phyloP scores from a whole-genome alignment of 2,888 invertebrate species.

The Altica lythri region DNA sequence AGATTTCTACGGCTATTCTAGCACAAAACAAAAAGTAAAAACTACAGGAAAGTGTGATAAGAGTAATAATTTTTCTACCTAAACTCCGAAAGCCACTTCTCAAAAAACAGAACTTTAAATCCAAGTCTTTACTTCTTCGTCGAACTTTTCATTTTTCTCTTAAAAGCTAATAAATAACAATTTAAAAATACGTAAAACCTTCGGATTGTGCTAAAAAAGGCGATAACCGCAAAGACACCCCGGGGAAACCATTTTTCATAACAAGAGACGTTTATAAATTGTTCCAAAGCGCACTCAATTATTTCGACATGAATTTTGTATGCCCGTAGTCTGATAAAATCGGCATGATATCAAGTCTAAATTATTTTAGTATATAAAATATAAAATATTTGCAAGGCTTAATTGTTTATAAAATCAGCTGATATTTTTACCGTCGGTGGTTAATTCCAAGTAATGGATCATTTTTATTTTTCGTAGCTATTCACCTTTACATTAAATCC shows the following conservation, averaged over 20 bases:
- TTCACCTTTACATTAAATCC: too few species aligned
- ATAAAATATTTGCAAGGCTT: too few species aligned
- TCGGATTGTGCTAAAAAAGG: conserved; percentile 19
- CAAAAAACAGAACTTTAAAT: conserved; percentile 9
- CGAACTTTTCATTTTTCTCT: conserved; percentile 9
- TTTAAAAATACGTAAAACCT: conserved; percentile 15
- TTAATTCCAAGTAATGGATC: too few species aligned
- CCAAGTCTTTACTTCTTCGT: neutral
- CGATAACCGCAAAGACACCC: conserved; percentile 24
- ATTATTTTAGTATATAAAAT: too few species aligned
- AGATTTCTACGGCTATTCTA: too few species aligned
- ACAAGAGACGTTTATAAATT: conserved; percentile 27
- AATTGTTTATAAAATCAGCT: too few species aligned
- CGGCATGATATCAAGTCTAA: too few species aligned
- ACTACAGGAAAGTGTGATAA: neutral
- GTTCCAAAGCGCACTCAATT: conserved; percentile 26
- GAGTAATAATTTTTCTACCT: neutral
- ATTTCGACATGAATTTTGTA: conserved; percentile 21
- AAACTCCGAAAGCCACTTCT: neutral
- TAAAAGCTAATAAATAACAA: conserved; percentile 21
- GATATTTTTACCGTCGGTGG: too few species aligned
- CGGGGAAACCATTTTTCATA: conserved; percentile 25
- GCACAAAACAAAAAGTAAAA: too few species aligned
- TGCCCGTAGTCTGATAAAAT: too few species aligned
- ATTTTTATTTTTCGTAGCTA: too few species aligned